These are phyloP conservation scores for Ceuthmochares aereus DNA, from an alignment of 2,113 vertebrate species.

Conservation along the genomic window DNA sequence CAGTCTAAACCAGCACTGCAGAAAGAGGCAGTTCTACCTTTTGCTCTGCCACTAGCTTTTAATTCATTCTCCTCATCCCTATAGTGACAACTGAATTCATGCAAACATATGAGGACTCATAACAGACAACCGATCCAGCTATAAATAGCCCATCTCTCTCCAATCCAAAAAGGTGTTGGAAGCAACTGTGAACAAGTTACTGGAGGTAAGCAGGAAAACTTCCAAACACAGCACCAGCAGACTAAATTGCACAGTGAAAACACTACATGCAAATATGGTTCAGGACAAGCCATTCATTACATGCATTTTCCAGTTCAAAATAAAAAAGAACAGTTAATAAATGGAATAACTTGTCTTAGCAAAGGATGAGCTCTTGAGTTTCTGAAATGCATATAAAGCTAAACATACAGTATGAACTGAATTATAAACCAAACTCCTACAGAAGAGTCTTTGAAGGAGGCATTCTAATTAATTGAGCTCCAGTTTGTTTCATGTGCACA, in stretches of 20 bases:
- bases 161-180: background rate
- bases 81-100: background rate
- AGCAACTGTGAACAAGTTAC: background rate
- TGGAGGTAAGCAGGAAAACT: background rate
- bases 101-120: background rate
- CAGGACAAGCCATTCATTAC: background rate
- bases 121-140: background rate
- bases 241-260: background rate
- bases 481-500: constrained; percentile 18
- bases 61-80: background rate
- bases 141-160: background rate
- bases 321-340: background rate
- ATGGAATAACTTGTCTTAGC: background rate
- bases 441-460: constrained; percentile 6
- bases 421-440: background rate
- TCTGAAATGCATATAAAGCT: background rate
- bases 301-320: background rate
- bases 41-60: background rate
- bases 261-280: background rate
- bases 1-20: background rate
- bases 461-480: constrained; percentile 40
- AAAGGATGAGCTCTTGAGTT: background rate
- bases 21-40: background rate
- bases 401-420: background rate
- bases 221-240: background rate